Percentiles rank a stretch among this genome's conserved stretches.
phyloP scores from a whole-genome alignment of 2,113 vertebrate species.

The Echinops telfairi region DNA sequence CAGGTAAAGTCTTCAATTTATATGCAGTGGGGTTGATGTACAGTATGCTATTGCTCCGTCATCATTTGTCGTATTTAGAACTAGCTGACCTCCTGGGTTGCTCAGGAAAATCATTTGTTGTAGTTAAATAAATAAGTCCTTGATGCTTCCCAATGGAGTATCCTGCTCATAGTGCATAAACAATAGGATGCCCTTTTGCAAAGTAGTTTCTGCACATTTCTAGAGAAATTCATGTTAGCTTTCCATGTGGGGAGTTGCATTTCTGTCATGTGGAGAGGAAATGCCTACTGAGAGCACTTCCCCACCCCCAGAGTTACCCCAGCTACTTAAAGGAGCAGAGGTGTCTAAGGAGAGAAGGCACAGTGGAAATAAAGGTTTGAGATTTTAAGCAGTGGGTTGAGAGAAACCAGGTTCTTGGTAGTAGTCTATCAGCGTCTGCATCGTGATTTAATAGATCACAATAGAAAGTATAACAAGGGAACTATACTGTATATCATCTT shows the following conservation, averaged over 20 bases:
- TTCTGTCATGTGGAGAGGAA: not conserved
- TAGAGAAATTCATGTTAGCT: not conserved
- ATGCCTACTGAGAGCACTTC: not conserved
- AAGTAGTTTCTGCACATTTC: not conserved
- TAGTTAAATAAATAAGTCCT: not conserved
- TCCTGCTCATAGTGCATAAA: not conserved
- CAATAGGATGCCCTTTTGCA: not conserved
- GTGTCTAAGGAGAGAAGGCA: not conserved
- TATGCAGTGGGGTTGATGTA: not conserved
- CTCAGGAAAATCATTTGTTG: slow-evolving; percentile 9
- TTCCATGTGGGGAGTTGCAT: not conserved
- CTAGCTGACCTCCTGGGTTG: not conserved
- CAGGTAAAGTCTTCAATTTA: not conserved
- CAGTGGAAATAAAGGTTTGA: not conserved
- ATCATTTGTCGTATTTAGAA: not conserved
- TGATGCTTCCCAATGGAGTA: not conserved
- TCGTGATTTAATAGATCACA: not conserved
- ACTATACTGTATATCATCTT: not conserved
- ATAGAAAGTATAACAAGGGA: not conserved
- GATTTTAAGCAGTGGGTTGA: not conserved
- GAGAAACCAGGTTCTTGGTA: not conserved
- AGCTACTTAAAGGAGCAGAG: not conserved
- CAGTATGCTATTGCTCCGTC: not conserved
- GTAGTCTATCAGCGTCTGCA: not conserved
- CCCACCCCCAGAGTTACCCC: not conserved